Conservation (phyloP, 2,113 vertebrate species). For the Cheilinus undulatus region DNA sequence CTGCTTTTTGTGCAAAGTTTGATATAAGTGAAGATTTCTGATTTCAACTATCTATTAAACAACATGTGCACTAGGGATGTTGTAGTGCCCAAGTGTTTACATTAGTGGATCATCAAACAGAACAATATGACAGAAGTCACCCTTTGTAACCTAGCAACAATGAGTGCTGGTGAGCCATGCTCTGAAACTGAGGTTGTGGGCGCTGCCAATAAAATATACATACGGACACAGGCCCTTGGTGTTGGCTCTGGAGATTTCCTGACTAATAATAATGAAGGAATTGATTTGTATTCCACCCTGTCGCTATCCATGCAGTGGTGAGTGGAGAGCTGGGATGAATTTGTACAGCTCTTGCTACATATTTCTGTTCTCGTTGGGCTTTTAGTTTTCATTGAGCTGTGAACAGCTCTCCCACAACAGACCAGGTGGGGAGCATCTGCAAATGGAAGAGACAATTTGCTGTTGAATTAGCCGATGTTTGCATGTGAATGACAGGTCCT, state of each 20-base stretch:
- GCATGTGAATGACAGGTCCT: slow-evolving; percentile 79
- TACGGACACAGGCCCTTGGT: not conserved
- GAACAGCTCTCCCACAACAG: slow-evolving; percentile 55
- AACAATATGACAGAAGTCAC: no score
- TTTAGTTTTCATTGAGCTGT: slow-evolving; percentile 66
- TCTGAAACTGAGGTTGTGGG: no score
- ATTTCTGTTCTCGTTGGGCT: slow-evolving; percentile 55
- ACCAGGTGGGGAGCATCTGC: slow-evolving; percentile 49
- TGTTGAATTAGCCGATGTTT: slow-evolving; percentile 57
- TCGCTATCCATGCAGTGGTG: slow-evolving; percentile 14
- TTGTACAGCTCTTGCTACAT: slow-evolving; percentile 30
- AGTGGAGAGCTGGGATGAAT: slow-evolving; percentile 50
- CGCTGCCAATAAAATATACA: no score
- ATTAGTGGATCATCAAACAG: no score
- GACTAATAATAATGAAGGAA: slow-evolving; percentile 35
- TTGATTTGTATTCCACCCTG: slow-evolving; percentile 44
- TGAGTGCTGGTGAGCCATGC: no score
- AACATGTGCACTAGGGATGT: no score
- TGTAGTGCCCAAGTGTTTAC: no score
- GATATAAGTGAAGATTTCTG: no score
- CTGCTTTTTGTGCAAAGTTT: no score
- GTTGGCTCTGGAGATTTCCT: slow-evolving; percentile 20
- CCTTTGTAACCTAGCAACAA: no score
- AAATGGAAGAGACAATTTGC: slow-evolving; percentile 57
- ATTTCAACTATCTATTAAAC: no score